A percentile compares a stretch with the other conserved stretches of the same genome.
phyloP scores from a whole-genome alignment of 2,888 invertebrate species.

The Ecdyonurus torrentis region DNA sequence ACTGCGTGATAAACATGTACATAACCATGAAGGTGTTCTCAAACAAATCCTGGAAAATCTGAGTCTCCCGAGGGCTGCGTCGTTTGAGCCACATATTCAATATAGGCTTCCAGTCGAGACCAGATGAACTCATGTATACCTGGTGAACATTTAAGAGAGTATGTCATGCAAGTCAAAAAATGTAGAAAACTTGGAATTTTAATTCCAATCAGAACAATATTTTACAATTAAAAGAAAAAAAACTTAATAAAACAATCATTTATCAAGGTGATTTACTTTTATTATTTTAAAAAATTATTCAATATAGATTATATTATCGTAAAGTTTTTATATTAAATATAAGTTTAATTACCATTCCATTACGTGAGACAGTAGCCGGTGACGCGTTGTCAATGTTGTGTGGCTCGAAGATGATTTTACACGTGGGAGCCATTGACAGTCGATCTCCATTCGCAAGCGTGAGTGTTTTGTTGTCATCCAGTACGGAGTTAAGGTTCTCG shows the following conservation, averaged over 20 bases:
- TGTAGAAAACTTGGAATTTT: no score
- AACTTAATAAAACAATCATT: no score
- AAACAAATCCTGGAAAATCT: conserved; percentile 54
- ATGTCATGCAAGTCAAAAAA: background rate
- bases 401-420: conserved; percentile 93
- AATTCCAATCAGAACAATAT: no score
- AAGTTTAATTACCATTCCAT: conserved; percentile 59
- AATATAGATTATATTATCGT: background rate
- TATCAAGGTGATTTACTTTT: no score
- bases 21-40: conserved; percentile 55
- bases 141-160: no score
- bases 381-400: conserved; percentile 97
- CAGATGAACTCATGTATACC: conserved; percentile 95
- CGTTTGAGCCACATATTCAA: conserved; percentile 67
- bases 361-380: conserved; percentile 88
- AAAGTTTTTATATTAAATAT: background rate
- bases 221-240: no score
- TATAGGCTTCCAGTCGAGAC: conserved; percentile 82
- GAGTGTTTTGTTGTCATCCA: conserved; percentile 91
- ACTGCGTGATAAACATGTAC: conserved; percentile 73
- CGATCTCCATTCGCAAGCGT: conserved; percentile 93
- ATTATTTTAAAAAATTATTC: background rate
- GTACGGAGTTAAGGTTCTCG: conserved; percentile 90
- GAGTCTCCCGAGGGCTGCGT: conserved; percentile 35
- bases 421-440: conserved; percentile 81